Evolutionary conservation across 2,888 invertebrate genomes (phyloP).

Genomic region (Tetramorium bicarinatum): DNA sequence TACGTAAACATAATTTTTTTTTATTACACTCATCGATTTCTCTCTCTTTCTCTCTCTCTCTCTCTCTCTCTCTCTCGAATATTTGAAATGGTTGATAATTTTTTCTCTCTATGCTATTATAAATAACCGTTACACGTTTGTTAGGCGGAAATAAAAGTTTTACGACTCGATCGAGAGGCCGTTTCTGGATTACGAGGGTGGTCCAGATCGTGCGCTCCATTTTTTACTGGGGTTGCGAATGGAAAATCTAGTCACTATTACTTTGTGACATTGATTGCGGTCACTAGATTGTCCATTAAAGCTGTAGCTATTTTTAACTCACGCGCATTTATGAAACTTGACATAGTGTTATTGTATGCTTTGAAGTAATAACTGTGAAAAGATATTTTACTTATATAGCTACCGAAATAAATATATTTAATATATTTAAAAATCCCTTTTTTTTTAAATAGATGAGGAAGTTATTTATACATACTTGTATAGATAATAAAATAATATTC

Average conservation of each 20-base stretch:
- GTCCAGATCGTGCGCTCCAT: slow-evolving; percentile 17
- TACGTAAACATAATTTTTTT: neutral
- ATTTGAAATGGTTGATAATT: slow-evolving; percentile 34
- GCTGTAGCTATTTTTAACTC: slow-evolving; percentile 3
- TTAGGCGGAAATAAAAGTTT: slow-evolving; percentile 83
- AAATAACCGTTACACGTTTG: slow-evolving; percentile 83
- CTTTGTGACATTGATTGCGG: slow-evolving; percentile 16
- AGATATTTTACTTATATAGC: neutral
- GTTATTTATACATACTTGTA: neutral
- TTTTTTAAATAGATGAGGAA: neutral
- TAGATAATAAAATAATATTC: neutral
- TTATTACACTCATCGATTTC: neutral
- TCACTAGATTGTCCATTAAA: slow-evolving; percentile 14
- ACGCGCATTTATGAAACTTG: neutral
- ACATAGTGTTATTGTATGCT: neutral
- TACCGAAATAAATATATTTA: neutral
- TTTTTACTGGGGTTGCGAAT: neutral
- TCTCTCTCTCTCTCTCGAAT: slow-evolving; percentile 13
- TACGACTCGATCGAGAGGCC: slow-evolving; percentile 79
- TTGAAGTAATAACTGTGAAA: neutral
- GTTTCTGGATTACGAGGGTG: slow-evolving; percentile 51
- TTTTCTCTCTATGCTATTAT: slow-evolving; percentile 70
- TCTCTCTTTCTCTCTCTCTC: slow-evolving; percentile 1
- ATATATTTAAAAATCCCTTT: neutral
- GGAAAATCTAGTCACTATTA: slow-evolving; percentile 19